Base-by-base conservation (phyloP, 2,888 invertebrate species). In the Lissonota sp. region DNA sequence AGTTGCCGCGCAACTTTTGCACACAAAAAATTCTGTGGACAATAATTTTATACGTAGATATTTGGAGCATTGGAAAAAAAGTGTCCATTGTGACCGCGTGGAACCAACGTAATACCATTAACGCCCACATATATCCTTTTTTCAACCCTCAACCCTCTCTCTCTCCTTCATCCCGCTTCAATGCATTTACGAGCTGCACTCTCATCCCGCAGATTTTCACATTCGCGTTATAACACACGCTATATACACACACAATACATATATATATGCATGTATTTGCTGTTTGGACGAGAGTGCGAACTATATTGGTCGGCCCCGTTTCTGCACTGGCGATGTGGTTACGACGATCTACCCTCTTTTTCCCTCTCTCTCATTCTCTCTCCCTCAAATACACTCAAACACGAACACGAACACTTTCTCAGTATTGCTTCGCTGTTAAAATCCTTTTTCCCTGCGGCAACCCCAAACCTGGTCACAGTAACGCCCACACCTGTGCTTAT, bases 281-380 rank as follows among this genome's bases (percentile, higher is more conserved):
- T 39, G n/a, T 16, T 70, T 63, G 8, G 63, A 55, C 69, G 55
- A 76, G 70, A 76, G 63, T 63, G 69, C 63, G 60, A 16, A 55
- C 62, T 62, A 69, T 42, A 69, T 53, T 44, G 62, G 51, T 26
- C 60, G 37, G 10, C 53, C 10, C 6, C 7, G 12, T 64, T 66
- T 26, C 44, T 49, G 26, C 62, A 57, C 46, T 51, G 26, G 40
- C 46, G 46, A 55, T 70, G 70, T 49, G 64, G 74, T 79, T 74
- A 75, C 58, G 42, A 53, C 67, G 42, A 51, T 49, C 12, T 26
- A 44, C 57, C 58, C 42, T 39, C 46, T 73, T 49, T 57, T 14
- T 46, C 51, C 14, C 69, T 73, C 57, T 57, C n/a, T 46, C 16
- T 71, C 85, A 75, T 80, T 85, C 80, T 76, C 75, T 82, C 55